phyloP scores from a whole-genome alignment of 64 coral and sea anemone genomes.

The Trachythela sp. region DNA sequence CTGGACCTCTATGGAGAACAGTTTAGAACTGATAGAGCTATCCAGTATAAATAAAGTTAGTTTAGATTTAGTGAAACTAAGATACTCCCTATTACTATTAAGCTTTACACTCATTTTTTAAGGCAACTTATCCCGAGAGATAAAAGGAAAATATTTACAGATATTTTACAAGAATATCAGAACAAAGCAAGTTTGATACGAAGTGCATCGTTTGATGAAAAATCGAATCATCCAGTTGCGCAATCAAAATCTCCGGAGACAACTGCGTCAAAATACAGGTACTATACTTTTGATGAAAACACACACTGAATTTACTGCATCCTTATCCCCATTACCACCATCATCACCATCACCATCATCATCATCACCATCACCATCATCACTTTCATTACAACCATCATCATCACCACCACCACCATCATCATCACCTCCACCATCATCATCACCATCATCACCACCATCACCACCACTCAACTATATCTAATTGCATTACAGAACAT shows the following conservation, averaged over 20 bases:
- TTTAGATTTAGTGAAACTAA: not conserved
- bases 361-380: not conserved
- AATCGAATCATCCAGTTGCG: not conserved
- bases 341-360: not conserved
- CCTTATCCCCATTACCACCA: not conserved
- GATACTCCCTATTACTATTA: not conserved
- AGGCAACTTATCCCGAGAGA: slow-evolving; percentile 9
- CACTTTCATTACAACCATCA: no score
- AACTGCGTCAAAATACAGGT: not conserved
- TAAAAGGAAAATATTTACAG: not conserved
- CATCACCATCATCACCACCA: no score
- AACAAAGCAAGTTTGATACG: not conserved
- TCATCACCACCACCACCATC: no score
- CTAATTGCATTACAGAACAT: not conserved
- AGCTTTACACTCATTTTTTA: not conserved
- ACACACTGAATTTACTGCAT: not conserved
- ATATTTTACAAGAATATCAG: not conserved
- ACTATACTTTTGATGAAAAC: no score
- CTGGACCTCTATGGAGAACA: no score
- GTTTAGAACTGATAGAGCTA: no score
- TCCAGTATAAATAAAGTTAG: no score
- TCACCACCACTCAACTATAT: not conserved
- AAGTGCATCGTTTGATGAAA: not conserved
- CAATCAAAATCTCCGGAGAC: not conserved
- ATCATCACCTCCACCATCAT: not conserved